Evolutionary conservation across 2,113 vertebrate species (phyloP), one percentile per base, ranked within the genome.

Genomic region (Monopterus albus): DNA sequence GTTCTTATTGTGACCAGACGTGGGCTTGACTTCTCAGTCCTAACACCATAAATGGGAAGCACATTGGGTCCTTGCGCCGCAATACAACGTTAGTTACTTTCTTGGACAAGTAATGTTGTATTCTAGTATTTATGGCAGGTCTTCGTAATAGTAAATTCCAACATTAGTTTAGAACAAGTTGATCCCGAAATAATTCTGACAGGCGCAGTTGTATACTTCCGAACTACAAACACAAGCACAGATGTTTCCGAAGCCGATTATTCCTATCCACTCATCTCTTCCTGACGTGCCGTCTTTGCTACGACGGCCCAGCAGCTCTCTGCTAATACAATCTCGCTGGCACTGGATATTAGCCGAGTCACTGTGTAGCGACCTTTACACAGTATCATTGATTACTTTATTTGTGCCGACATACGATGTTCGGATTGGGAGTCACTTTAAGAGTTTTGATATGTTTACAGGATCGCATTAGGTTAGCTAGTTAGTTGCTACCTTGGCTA

Each of bases 181-280:
- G 3, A 58, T 43, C 5, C n/a, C 6, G 8, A 46, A 35, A 33
- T 26, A 28, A 4, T 3, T n/a, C 15, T 45, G 72, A 67, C 73
- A 71, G 10, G 75, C 59, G 78, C 58, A 75, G 78, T 73, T 72
- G 56, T 66, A 5, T 7, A 83, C 76, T 81, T 79, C 81, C 72
- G 74, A 84, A 66, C 53, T 75, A 50, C 70, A 68, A 68, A 64
- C 33, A 38, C 42, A 71, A 42, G 29, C 76, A 46, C 74, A 83
- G 80, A 81, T 72, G 75, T 82, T 76, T 42, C 13, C 21, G 28
- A 57, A 31, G 17, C 60, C 74, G 66, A 4, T 20, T 57, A 23
- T 25, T 35, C 40, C 28, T 25, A 13, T 38, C 35, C 45, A 3
- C 69, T 67, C 75, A 4, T 51, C 45, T 58, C 56, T 18, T 61